Base-by-base conservation (phyloP, 2,888 invertebrate species). In the Bimastos eiseni region DNA sequence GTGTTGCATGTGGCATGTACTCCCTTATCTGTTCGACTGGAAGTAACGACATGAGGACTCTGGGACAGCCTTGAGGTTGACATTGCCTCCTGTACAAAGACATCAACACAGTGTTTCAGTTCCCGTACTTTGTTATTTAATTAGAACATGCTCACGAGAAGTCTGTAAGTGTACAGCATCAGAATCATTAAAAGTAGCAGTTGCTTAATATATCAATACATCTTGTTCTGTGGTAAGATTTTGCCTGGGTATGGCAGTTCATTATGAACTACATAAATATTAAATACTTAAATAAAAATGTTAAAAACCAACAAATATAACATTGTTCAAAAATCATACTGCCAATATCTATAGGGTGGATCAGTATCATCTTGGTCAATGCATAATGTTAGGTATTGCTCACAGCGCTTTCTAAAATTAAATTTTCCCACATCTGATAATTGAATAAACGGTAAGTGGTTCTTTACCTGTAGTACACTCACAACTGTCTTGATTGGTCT, bases 1-100 rank as follows among this genome's bases (percentile, higher is more conserved):
- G 92, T 90, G 89, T 92, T 92, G 90, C 92, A 92, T n/a, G 92
- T 84, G 21, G 92, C 92, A 89, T 91, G 89, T 21, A 92, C 92
- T 19, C 92, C 92, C 70, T 90, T 91, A 91, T 92, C 92, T 24
- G 92, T 92, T 44, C 92, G 83, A 44, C 92, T 92, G 17, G 92
- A 92, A 15, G 92, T 91, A 21, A 91, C 89, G 36, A 92, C 38
- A 34, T 89, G 33, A n/a, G 91, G 38, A 17, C 44, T 88, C n/a
- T 91, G 34, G 0, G 83, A 49, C 8, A 84, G 88, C 19, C 83
- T n/a, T 38, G 91, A 33, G 24, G 34, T 70, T 37, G 41, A 30
- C 24, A 90, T n/a, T 30, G 90, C 89, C n/a, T 90, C 55, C 90
- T 70, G n/a, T n/a, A 70, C 30, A 15, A 70, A 70, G 8, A 11